phyloP scores from a whole-genome alignment of 2,113 vertebrate species.

The Eupsittula cactorum region DNA sequence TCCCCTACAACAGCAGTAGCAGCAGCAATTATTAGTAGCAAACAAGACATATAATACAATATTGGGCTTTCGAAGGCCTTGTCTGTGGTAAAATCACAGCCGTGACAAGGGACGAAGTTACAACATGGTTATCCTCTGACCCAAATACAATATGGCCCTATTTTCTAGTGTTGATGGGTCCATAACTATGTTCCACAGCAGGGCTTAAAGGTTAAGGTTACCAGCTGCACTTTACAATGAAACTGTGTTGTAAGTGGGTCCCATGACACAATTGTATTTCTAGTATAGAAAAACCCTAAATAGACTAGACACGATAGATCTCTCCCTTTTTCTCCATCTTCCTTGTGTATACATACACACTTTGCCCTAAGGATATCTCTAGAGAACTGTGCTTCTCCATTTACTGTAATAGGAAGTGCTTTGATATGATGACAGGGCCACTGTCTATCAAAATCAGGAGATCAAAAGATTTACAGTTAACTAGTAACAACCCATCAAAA shows the following conservation, averaged over 20 bases:
- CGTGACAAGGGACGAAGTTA: background rate
- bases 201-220: conserved; percentile 36
- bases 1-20: background rate
- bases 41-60: background rate
- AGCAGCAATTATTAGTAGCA: background rate
- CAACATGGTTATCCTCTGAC: background rate
- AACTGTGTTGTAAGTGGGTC: background rate
- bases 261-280: background rate
- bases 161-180: conserved; percentile 5
- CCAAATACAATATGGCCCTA: background rate
- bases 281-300: background rate
- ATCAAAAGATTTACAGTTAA: conserved; percentile 28
- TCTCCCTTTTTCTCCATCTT: background rate
- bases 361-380: conserved; percentile 14
- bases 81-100: background rate
- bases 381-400: background rate
- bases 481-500: background rate
- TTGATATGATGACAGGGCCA: conserved; percentile 37
- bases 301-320: background rate
- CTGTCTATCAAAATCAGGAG: conserved; percentile 30
- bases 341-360: background rate
- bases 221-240: conserved; percentile 11
- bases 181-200: background rate
- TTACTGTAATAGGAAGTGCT: conserved; percentile 11
- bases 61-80: background rate